Conservation (phyloP, 2,113 vertebrate genomes). For the Anarhynchus alexandrinus region DNA sequence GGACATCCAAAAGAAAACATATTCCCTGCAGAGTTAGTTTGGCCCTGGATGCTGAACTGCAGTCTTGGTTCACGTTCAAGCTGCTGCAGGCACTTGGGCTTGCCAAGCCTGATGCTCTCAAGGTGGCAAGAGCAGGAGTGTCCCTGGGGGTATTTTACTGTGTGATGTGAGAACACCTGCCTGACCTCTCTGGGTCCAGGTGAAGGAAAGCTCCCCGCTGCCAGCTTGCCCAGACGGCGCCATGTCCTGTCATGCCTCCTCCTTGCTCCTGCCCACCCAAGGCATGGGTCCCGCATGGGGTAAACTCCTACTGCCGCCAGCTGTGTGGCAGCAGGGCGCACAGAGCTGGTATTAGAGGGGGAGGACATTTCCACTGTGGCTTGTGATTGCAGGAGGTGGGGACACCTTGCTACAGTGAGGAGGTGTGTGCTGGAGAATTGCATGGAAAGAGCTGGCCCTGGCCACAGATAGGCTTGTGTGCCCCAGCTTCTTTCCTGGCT, state of each 20-base stretch:
- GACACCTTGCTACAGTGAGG: neutral
- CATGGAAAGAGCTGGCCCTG: neutral
- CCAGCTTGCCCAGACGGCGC: too few species aligned
- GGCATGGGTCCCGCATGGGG: rapidly evolving
- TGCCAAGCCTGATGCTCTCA: neutral
- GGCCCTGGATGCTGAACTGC: neutral
- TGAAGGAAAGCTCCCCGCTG: neutral
- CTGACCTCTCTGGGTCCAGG: neutral
- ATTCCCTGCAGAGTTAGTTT: neutral
- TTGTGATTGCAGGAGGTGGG: neutral
- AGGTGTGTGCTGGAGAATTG: neutral
- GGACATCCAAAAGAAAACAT: neutral
- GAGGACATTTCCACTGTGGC: neutral
- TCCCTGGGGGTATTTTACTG: neutral
- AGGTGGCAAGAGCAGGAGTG: neutral
- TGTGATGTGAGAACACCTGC: neutral
- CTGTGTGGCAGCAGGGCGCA: neutral
- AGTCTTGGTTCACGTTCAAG: neutral
- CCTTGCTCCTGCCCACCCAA: neutral
- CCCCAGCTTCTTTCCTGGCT: rapidly evolving
- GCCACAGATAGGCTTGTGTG: rapidly evolving
- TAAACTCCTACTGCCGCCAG: neutral
- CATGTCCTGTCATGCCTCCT: neutral
- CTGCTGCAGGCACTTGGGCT: neutral
- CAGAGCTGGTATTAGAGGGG: neutral